A percentile compares a stretch with the other conserved stretches of the same genome.
These are phyloP conservation scores for Luehdorfia chinensis DNA, from an alignment of 1,140 invertebrate species.

Conservation along the genomic window DNA sequence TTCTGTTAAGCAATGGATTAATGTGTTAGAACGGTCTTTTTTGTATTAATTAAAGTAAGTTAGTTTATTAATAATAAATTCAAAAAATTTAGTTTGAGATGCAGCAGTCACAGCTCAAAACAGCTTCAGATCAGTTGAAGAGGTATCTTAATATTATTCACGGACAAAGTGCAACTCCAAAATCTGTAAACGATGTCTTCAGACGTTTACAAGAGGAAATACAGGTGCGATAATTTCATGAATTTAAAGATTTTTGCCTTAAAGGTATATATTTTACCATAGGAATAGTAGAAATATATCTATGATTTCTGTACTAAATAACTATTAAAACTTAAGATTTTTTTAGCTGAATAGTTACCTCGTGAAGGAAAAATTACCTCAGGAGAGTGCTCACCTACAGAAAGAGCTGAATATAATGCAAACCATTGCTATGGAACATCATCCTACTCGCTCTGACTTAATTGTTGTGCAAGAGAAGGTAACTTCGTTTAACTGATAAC, in stretches of 20 bases:
- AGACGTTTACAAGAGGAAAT: conserved; percentile 88
- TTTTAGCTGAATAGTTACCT: conserved; percentile 83
- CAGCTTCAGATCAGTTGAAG: conserved; percentile 65
- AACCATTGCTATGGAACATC: conserved; percentile 81
- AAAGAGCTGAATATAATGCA: conserved; percentile 84
- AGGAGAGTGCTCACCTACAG: conserved; percentile 81
- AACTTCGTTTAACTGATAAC: conserved; percentile 3
- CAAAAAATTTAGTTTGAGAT: conserved; percentile 69
- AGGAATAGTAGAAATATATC: too few species aligned
- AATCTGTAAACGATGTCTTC: conserved; percentile 76
- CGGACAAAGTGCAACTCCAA: conserved; percentile 72
- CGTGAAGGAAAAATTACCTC: conserved; percentile 87
- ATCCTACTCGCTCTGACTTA: conserved; percentile 83
- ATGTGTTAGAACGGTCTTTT: too few species aligned
- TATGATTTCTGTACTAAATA: too few species aligned
- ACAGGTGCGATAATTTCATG: conserved; percentile 67
- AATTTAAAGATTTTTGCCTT: background rate
- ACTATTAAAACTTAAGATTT: too few species aligned
- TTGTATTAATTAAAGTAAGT: too few species aligned
- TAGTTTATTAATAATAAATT: too few species aligned
- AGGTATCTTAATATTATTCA: conserved; percentile 69
- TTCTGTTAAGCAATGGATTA: too few species aligned
- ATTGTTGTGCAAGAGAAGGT: conserved; percentile 81
- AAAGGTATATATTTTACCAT: too few species aligned
- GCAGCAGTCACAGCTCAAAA: conserved; percentile 68